Conservation (phyloP, 2,797 vertebrate genomes). For the Florisuga fusca region DNA sequence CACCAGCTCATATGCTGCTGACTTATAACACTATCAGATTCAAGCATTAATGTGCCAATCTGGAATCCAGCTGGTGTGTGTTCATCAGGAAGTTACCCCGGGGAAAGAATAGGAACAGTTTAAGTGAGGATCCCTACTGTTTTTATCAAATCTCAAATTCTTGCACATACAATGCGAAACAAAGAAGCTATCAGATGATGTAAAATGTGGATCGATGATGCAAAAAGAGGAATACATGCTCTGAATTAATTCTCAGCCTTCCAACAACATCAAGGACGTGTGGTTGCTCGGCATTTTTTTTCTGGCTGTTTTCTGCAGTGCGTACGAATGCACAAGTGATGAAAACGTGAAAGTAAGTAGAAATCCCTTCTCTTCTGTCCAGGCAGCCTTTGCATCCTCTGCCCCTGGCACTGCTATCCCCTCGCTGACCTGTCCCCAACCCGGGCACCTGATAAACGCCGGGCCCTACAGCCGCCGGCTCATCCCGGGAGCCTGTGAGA, state of each 20-base stretch:
- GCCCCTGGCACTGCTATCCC: background rate
- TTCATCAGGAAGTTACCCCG: background rate
- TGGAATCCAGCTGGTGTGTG: background rate
- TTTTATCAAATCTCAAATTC: background rate
- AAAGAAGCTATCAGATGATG: background rate
- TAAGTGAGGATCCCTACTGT: background rate
- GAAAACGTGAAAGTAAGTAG: accelerated
- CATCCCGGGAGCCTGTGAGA: accelerated
- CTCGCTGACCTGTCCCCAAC: background rate
- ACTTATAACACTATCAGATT: background rate
- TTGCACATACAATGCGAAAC: background rate
- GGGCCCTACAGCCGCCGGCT: no score
- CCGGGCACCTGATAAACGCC: no score
- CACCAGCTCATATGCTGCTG: background rate
- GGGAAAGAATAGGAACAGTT: background rate
- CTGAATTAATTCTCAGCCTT: background rate
- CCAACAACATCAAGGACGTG: background rate
- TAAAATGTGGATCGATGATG: background rate
- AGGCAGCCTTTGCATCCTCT: background rate
- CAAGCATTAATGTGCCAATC: background rate
- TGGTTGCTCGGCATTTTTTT: background rate
- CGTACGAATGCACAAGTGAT: background rate
- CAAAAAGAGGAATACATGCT: background rate
- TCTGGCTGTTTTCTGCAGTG: background rate
- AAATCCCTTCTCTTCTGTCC: accelerated